Conservation (phyloP, 2,113 vertebrate species). For the Pelecanoides urinatrix region DNA sequence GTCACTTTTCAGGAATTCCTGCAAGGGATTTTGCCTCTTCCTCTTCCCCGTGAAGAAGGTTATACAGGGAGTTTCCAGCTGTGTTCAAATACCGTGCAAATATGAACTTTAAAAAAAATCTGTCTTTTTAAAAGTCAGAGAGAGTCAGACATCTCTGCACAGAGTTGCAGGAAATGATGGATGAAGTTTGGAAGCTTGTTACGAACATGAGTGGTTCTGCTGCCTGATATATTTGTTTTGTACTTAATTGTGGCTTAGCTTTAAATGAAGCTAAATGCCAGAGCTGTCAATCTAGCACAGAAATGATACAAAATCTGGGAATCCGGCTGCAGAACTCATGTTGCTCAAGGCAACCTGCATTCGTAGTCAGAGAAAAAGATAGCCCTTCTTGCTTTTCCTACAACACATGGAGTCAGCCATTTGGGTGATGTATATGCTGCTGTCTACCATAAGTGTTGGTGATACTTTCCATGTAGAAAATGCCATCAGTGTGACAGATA, state of each 20-base stretch:
- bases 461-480: slow-evolving; percentile 19
- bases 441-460: not conserved
- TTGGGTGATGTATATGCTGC: not conserved
- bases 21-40: not conserved
- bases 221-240: not conserved
- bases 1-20: not conserved
- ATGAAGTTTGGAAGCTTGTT: slow-evolving; percentile 9
- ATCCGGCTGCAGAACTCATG: not conserved
- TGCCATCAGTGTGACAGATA: slow-evolving; percentile 18
- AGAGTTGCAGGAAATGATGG: not conserved
- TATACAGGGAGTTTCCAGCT: not conserved
- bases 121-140: not conserved
- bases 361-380: not conserved
- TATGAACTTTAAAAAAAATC: not conserved
- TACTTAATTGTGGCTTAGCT: slow-evolving; percentile 12
- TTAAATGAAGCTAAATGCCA: slow-evolving; percentile 11
- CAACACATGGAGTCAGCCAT: not conserved
- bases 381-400: not conserved
- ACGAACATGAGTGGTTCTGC: not conserved
- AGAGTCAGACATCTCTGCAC: not conserved
- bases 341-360: slow-evolving; percentile 12
- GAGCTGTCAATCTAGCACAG: not conserved
- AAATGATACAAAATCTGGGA: not conserved
- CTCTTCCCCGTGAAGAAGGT: not conserved
- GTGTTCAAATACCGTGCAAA: not conserved